These are phyloP conservation scores for Helarctos malayanus DNA, from an alignment of 2,797 vertebrate genomes.

Conservation along the genomic window DNA sequence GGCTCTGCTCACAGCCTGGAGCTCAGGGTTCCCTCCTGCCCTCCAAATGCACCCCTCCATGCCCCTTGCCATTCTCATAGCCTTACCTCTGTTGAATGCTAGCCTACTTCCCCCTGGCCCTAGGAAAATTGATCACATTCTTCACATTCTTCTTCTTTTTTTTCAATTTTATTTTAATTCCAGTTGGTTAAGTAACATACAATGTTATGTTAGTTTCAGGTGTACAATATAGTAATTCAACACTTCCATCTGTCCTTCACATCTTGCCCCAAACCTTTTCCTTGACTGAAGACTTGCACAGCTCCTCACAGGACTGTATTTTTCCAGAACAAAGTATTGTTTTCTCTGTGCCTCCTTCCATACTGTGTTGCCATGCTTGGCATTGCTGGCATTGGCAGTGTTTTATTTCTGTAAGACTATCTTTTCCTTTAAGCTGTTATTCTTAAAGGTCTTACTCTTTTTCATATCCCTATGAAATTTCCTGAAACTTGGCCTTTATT, in stretches of 20 bases:
- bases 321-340: neutral
- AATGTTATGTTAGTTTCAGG: neutral
- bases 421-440: neutral
- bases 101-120: neutral
- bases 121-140: neutral
- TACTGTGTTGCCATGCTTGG: neutral
- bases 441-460: neutral
- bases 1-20: neutral
- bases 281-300: neutral
- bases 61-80: neutral
- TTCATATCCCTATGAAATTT: neutral
- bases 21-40: too few relatives aligned
- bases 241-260: neutral
- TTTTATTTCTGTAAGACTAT: neutral
- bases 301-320: neutral
- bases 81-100: neutral
- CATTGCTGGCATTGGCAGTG: neutral
- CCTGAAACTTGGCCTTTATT: neutral
- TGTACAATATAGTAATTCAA: neutral
- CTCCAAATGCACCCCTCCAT: neutral
- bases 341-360: neutral
- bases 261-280: neutral
- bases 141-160: neutral
- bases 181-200: neutral
- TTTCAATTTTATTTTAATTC: neutral